Base-by-base conservation (phyloP, 1,140 invertebrate genomes). In the Ooceraea biroi region DNA sequence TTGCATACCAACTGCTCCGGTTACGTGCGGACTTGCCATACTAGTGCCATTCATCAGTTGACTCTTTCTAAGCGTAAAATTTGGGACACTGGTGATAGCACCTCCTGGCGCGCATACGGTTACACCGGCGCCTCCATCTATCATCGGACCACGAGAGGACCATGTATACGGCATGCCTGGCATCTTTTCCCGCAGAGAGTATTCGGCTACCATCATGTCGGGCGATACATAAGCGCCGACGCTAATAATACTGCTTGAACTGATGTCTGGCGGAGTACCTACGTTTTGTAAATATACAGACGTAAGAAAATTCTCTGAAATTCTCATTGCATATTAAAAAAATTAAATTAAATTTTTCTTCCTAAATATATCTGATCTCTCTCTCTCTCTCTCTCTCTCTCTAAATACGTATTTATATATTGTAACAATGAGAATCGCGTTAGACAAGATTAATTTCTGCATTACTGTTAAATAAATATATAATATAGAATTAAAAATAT, bases 1-100 rank as follows among this genome's bases (percentile, higher is more conserved):
- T 55, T 69, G 91, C 94, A 92, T 92, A 97, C 97, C 96, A 57
- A 99, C 95, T 88, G 97, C 97, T 19, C 99, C 99, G 87, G 98
- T 97, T 3, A 98, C 98, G 94, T 99, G 99, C 0, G 99, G 99
- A 14, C 98, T 97, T 0, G 98, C 97, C 99, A 99, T 99, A 85
- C 97, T 98, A 0, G 99, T 99, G 22, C 99, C 98, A 94, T 99
- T 99, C 97, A 99, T 98, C 7, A 99, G 95, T 91, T 99, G 98
- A 61, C 96, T 96, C 87, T 97, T 97, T 76, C 97, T 95, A 76
- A 99, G 95, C 0, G 98, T 98, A 94, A 98, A 99, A 93, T 98
- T 97, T 8, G 97, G 97, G 4, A 99, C 98, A 46, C 98, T 98
- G 0, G 99, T 98, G 85, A 99, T 98, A 61, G 99, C 99, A 61